Evolutionary conservation across 2,888 invertebrate genomes (phyloP), one percentile per base, ranked within the genome.

Genomic region (Aphelenchoides bicaudatus): DNA sequence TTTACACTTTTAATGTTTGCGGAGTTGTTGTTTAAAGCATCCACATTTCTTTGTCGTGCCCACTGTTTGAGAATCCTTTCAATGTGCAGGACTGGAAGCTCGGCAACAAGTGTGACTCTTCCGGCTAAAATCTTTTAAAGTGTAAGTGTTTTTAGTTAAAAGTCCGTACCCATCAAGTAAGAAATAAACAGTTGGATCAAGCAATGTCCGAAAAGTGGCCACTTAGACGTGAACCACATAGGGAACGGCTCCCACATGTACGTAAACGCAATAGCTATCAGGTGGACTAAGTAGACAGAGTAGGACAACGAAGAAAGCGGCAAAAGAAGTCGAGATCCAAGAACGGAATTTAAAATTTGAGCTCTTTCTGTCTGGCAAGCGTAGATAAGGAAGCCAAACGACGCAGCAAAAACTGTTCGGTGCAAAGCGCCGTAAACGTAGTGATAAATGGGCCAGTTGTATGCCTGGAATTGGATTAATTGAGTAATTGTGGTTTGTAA

Each of bases 251-350:
- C 71, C 8, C 72, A 61, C 47, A 74, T 67, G 56, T 71, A 74
- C 25, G 74, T 74, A 30, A 74, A 59, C 5, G 73, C 71, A 46
- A 78, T 75, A 2, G 78, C 68, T 10, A 78, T 73, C 65, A 78
- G 69, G 58, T 78, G 78, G 61, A 78, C 66, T 4, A 78, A 63
- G 54, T 78, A 78, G 19, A 75, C 74, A 53, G 75, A 68, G 61
- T 74, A 78, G 53, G 72, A 70, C 25, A 78, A 62, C 27, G 70
- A 69, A 34, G 74, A 73, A 2, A 78, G 59, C 1, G 78, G 75
- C 27, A 78, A 59, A 30, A 78, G 66, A 21, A 61, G 59, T 39
- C 70, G 68, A 38, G 64, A 63, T 0, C 72, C 68, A 13, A 78
- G 62, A 21, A 75, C 28, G 0, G 57, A 59, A 57, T 78, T 78